These are phyloP conservation scores for Buceros bicornis DNA, from an alignment of 2,797 vertebrate genomes.

Conservation along the genomic window DNA sequence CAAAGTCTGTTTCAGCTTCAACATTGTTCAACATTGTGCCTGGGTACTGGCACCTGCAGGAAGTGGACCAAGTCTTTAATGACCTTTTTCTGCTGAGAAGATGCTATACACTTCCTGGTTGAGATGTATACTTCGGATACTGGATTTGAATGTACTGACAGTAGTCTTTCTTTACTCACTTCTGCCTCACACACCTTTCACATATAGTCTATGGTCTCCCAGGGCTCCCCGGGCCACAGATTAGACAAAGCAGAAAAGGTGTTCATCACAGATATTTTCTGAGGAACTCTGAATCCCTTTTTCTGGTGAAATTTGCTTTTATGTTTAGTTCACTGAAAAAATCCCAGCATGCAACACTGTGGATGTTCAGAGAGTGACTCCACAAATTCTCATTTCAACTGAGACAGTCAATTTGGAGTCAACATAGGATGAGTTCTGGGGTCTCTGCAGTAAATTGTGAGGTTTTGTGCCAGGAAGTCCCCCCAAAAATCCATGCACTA, in stretches of 20 bases:
- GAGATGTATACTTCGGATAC: neutral
- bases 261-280: neutral
- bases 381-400: neutral
- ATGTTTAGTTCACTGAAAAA: neutral
- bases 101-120: neutral
- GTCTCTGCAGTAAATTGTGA: neutral
- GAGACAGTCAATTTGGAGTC: neutral
- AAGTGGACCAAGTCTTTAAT: neutral
- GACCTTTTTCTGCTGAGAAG: neutral
- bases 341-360: neutral
- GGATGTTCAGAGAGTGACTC: neutral
- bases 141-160: neutral
- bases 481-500: fast-evolving
- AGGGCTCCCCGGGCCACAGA: neutral
- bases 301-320: neutral
- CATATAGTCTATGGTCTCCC: neutral
- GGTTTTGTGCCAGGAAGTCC: neutral
- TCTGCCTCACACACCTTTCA: neutral
- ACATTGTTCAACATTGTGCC: neutral
- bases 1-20: neutral
- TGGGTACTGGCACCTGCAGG: neutral
- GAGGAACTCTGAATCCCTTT: neutral
- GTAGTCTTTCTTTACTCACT: neutral
- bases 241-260: neutral
- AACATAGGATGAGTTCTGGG: neutral